Evolutionary conservation across 1,140 invertebrate species (phyloP), one percentile per base, ranked within the genome.

Genomic region (Papilio aristodemus): DNA sequence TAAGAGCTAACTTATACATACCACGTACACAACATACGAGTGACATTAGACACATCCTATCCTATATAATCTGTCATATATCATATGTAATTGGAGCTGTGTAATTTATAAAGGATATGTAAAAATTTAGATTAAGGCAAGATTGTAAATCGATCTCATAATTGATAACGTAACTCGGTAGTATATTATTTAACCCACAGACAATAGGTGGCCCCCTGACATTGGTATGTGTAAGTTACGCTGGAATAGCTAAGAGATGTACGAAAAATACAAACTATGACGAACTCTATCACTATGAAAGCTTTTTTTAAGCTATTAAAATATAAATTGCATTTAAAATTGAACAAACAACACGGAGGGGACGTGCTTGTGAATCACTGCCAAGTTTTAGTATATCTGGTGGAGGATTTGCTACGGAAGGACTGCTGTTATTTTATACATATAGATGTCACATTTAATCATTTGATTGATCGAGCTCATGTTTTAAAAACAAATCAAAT

Each of bases 251-350:
- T 39, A 62, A 57, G 37, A 38, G 13, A 25, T 41, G 37, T 25
- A 63, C 22, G 37, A 19, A 10, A 62, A 39, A 62, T 59, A 38
- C 10, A 41, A 43, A 68, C 41, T 58, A 57, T 75, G 75, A 77
- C 77, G 76, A 79, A 81, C 84, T 76, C 71, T 74, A 75, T 78
- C 86, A 80, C 83, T 79, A 76, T 67, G 19, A 67, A 50, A 63
- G 17, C 62, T 71, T 69, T 69, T 70, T 59, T 71, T 64, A 73
- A 71, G 75, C n/a, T n/a, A n/a, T 73, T 79, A 39, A 71, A 76
- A 72, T 78, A 81, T 63, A 25, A 1, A 79, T 76, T 84, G 83
- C 83, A 86, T 87, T 85, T 84, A 86, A n/a, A 81, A 78, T 79
- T 74, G 76, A 86, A 86, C 77, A 79, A 79, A 83, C n/a, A 79